Evolutionary conservation across 2,797 vertebrate species (phyloP), one percentile per base, ranked within the genome.

Genomic region (Syngnathus rostellatus): DNA sequence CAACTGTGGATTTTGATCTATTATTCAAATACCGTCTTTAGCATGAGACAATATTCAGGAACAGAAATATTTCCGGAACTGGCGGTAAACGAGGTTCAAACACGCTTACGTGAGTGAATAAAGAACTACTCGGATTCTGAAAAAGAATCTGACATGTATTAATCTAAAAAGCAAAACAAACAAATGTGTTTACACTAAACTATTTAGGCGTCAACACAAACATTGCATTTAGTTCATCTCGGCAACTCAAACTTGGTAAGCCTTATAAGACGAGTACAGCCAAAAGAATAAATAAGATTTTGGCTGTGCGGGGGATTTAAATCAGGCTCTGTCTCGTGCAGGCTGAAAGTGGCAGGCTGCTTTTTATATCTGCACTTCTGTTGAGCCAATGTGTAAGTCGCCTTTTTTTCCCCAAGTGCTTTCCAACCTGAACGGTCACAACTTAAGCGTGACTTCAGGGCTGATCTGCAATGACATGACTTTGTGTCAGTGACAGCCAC

Each of bases 301-400:
- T 25, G 68, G 70, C 71, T 79, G 64, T 72, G 77, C 55, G 73
- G 65, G 82, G 76, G 74, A 81, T 86, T 86, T 66, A 76, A 80
- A 81, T 79, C 62, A 63, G 70, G 66, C 72, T 82, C 71, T 41
- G 46, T 69, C 75, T 80, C 72, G 67, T 66, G 66, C 71, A 23
- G 68, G 74, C 76, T 69, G 65, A 58, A 77, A 51, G 76, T 73
- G 77, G 77, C 74, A 81, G 17, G 68, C 72, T 80, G 80, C 80
- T 83, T 85, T 88, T 83, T 81, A 79, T 81, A 80, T 80, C 82
- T 76, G 70, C 45, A 85, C 74, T 84, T 77, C 80, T 79, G 84
- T 76, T 68, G 77, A 86, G 81, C 83, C 85, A 85, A 74, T 76
- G 79, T 79, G 83, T 71, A 86, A 81, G 83, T 72, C 79, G 79